Evolutionary conservation across 2,888 invertebrate species (phyloP).

Genomic region (Tuta absoluta): DNA sequence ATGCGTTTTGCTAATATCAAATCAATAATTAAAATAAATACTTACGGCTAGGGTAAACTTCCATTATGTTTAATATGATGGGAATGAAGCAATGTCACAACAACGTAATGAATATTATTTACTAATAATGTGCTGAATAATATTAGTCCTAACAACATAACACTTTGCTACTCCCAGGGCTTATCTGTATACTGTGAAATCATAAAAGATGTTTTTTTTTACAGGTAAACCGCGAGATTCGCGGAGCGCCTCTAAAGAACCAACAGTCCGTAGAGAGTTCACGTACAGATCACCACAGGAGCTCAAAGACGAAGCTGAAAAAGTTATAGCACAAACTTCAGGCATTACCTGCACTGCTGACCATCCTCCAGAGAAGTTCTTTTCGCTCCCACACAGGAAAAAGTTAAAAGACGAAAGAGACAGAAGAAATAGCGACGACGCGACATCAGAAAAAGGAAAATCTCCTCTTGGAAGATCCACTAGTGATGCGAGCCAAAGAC

Average conservation of each 20-base stretch:
- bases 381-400: slow-evolving; percentile 84
- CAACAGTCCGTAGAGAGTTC: slow-evolving; percentile 75
- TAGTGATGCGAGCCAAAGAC: slow-evolving; percentile 79
- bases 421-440: slow-evolving; percentile 81
- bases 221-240: slow-evolving; percentile 75
- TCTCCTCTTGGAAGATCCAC: slow-evolving; percentile 77
- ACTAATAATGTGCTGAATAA: too few species aligned
- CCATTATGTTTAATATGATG: too few species aligned
- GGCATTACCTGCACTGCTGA: slow-evolving; percentile 85
- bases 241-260: slow-evolving; percentile 64
- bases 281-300: slow-evolving; percentile 86
- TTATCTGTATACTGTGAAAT: too few species aligned
- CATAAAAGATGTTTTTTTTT: slow-evolving; percentile 39
- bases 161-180: too few species aligned
- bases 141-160: too few species aligned
- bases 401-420: slow-evolving; percentile 73
- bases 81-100: too few species aligned
- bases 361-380: slow-evolving; percentile 83
- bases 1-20: too few species aligned
- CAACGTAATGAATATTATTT: too few species aligned
- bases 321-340: slow-evolving; percentile 87
- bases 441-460: slow-evolving; percentile 59
- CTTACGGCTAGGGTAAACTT: too few species aligned
- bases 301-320: slow-evolving; percentile 88
- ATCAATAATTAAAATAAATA: too few species aligned